A percentile compares a stretch with the other conserved stretches of the same genome.
Conservation (phyloP, 2,113 vertebrate species). For the Castor canadensis region DNA sequence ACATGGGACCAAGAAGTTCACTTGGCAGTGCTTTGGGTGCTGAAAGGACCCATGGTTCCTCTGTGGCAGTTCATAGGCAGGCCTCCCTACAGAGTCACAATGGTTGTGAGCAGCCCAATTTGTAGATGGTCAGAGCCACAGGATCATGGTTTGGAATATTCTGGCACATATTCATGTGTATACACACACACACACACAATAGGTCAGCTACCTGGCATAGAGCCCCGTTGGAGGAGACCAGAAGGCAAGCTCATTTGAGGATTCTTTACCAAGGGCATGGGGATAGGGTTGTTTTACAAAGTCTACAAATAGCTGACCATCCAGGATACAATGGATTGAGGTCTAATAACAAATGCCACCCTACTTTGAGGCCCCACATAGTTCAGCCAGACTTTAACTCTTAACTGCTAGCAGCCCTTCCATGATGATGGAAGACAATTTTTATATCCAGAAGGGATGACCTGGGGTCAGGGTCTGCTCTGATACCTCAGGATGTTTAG, state of each 20-base stretch:
- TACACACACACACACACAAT: too few relatives aligned
- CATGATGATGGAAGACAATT: background rate
- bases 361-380: background rate
- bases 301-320: background rate
- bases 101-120: too few relatives aligned
- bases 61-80: too few relatives aligned
- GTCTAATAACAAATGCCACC: background rate
- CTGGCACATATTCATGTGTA: background rate
- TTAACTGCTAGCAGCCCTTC: background rate
- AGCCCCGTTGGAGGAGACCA: background rate
- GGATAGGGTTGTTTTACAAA: background rate
- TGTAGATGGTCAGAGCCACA: too few relatives aligned
- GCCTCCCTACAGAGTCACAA: too few relatives aligned
- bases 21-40: background rate
- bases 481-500: background rate
- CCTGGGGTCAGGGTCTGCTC: too few relatives aligned
- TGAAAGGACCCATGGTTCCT: too few relatives aligned
- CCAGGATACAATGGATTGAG: background rate
- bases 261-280: background rate
- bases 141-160: too few relatives aligned
- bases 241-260: background rate
- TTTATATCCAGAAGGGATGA: background rate
- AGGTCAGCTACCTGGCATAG: background rate
- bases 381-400: background rate
- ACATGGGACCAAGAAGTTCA: background rate